Evolutionary conservation across 2,113 vertebrate genomes (phyloP).

Genomic region (Erinaceus europaeus): DNA sequence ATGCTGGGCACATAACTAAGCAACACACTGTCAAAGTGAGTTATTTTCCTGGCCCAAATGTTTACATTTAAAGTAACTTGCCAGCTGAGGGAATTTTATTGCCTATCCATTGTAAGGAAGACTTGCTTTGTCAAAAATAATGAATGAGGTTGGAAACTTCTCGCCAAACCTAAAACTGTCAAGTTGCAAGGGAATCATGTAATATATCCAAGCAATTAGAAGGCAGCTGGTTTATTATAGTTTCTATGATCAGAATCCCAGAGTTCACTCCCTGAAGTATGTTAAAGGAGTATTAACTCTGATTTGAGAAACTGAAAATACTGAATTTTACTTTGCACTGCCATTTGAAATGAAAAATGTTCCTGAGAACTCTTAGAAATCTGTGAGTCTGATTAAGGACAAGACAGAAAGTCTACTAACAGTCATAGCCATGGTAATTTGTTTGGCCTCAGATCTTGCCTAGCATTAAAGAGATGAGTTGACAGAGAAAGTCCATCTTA

Average conservation of each 20-base stretch:
- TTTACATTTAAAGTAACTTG: neutral
- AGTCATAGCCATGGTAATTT: neutral
- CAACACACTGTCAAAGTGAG: too few species aligned
- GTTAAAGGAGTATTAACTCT: neutral
- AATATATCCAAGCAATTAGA: slow-evolving; percentile 24
- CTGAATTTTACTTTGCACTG: neutral
- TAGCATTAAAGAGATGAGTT: neutral
- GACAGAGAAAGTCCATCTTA: neutral
- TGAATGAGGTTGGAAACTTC: neutral
- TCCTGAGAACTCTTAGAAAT: neutral
- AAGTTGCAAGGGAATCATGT: neutral
- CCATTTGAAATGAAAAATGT: slow-evolving; percentile 15
- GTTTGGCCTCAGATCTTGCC: slow-evolving; percentile 13
- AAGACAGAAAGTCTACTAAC: neutral
- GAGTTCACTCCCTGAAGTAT: neutral
- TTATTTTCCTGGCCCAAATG: too few species aligned
- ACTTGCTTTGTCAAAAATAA: neutral
- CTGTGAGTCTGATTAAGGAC: neutral
- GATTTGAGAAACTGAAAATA: neutral
- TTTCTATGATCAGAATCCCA: neutral
- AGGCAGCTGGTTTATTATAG: neutral
- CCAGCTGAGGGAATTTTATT: neutral
- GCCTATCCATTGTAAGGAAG: neutral
- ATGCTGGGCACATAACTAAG: too few species aligned
- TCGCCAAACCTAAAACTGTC: slow-evolving; percentile 2